Evolutionary conservation across 2,888 invertebrate genomes (phyloP).

Genomic region (Athalia rosae): DNA sequence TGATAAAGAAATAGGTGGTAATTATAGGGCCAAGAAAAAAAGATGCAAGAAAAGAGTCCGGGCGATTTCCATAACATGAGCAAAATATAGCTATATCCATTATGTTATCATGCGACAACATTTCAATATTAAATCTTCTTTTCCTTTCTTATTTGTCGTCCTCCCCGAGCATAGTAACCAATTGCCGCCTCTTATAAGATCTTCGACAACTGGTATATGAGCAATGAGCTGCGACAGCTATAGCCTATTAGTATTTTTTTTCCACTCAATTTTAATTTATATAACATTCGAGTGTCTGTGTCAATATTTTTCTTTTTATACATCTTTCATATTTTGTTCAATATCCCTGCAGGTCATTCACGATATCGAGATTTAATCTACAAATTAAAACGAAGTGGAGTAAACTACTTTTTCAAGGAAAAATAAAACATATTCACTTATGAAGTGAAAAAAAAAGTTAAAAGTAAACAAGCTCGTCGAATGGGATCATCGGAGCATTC

Average conservation of each 20-base stretch:
- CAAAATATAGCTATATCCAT: too few species aligned
- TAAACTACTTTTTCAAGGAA: constrained; percentile 12
- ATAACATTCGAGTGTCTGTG: constrained; percentile 2
- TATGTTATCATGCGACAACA: neutral
- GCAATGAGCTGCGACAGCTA: constrained; percentile 21
- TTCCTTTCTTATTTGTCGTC: neutral
- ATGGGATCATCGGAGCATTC: constrained; percentile 12
- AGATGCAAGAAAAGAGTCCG: too few species aligned
- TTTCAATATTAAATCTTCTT: neutral
- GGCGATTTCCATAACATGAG: too few species aligned
- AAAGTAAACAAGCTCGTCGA: neutral
- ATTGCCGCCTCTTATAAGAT: constrained; percentile 7
- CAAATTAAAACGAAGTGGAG: constrained; percentile 27
- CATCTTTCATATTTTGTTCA: constrained; percentile 4
- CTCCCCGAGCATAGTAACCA: neutral
- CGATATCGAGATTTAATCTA: constrained; percentile 34
- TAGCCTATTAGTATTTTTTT: constrained; percentile 18
- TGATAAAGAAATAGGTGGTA: too few species aligned
- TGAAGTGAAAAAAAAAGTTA: neutral
- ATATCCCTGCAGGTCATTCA: constrained; percentile 14
- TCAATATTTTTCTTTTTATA: neutral
- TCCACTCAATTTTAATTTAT: neutral
- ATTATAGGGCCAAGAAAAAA: too few species aligned
- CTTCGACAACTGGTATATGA: neutral
- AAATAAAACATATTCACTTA: neutral